Base-by-base conservation (phyloP, 2,113 vertebrate genomes). In the Rallus limicola region DNA sequence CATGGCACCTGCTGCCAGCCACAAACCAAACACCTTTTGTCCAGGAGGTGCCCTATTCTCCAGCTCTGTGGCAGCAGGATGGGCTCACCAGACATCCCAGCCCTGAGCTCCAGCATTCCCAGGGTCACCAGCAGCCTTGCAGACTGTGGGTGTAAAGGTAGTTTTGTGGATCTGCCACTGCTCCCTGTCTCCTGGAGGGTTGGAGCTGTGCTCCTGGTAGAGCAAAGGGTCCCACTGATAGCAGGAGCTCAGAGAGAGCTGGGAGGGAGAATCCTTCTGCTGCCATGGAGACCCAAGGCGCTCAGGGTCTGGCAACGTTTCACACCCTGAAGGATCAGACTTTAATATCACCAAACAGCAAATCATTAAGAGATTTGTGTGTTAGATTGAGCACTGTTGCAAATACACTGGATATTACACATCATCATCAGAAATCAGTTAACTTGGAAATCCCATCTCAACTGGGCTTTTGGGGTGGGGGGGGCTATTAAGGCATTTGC, bases 241-340 rank as follows among this genome's bases (percentile, higher is more conserved):
- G 65, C 44, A 58, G 64, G 44, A 86, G 40, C 5, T 52, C 9
- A 14, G 48, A 48, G 17, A 36, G 21, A 28, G 31, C 17, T 56
- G 26, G n/a, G 36, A 65, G 40, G 83, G 23, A 92, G 9, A 64
- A 56, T 55, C 36, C 23, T 50, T 65, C 36, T 63, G 53, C 46
- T 68, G 11, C 40, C 2, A 0, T 56, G 44, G 23, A 46, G 13
- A 65, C 6, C 25, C n/a, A 28, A 63, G 40, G 31, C 5, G 0
- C 36, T 82, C 2, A 0, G 23, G 31, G 16, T 13, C 52, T 67
- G 40, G 34, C 38, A 78, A 1, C 3, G 13, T 38, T 38, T 67
- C 55, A 29, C 0, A 0, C n/a, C 24, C 58, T 36, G 60, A 46
- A 90, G 9, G 16, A 80, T 38, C 52, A 3, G 9, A 65, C 19